These are phyloP conservation scores for Crenichthys baileyi DNA, from an alignment of 2,797 vertebrate genomes.

Conservation along the genomic window DNA sequence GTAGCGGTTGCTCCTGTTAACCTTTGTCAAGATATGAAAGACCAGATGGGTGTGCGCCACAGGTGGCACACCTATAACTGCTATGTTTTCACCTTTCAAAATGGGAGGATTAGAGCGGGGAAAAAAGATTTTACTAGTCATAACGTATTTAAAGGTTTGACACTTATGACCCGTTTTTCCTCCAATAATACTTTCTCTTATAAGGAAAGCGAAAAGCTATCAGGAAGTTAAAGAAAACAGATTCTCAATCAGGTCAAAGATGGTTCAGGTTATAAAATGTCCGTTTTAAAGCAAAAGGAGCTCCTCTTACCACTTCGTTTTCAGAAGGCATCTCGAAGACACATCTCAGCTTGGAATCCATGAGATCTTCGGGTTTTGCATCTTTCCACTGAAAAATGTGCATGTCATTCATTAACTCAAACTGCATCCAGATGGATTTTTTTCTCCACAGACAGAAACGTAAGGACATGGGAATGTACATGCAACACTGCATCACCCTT, in stretches of 20 bases:
- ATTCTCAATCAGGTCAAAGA: no score
- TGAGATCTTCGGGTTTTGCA: conserved; percentile 96
- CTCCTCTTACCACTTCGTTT: conserved; percentile 94
- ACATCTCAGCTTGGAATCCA: conserved; percentile 99
- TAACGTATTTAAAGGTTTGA: no score
- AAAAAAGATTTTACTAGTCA: no score
- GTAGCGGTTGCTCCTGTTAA: background rate
- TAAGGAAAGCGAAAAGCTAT: background rate
- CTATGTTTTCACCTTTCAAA: no score
- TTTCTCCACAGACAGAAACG: conserved; percentile 18
- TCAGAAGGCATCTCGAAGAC: conserved; percentile 97
- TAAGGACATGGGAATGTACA: conserved; percentile 15
- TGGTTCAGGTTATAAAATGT: background rate
- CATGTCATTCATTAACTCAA: conserved; percentile 65
- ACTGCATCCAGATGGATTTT: conserved; percentile 64
- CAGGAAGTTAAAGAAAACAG: background rate
- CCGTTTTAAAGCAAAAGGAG: background rate
- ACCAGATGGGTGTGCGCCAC: background rate
- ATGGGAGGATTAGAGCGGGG: no score
- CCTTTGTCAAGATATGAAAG: background rate
- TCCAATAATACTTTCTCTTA: background rate
- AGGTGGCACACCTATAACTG: background rate
- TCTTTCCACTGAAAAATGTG: conserved; percentile 93
- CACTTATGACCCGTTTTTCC: background rate
- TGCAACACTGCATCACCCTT: conserved; percentile 4